Base-by-base conservation (phyloP, 2,797 vertebrate species). In the Darevskia nairensis region DNA sequence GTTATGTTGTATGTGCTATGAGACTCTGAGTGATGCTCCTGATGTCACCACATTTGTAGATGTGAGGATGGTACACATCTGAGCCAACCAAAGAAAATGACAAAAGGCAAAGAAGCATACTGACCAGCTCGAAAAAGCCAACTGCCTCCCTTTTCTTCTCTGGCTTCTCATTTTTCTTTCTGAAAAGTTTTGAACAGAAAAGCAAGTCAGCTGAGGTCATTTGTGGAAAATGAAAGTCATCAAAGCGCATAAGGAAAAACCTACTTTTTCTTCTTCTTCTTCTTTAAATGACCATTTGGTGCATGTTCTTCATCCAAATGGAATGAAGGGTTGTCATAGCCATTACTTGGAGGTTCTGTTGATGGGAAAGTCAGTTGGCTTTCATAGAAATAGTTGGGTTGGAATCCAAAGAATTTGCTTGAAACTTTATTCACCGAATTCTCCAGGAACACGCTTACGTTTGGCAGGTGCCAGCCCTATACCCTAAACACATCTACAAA, bases 71-170 rank as follows among this genome's bases (percentile, higher is more conserved):
- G 7, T 25, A 81, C 46, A 76, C 59, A 35, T 9, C 66, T n/a
- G 8, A 35, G 41, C 92, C 80, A 85, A 1, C 64, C 39, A 69
- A 21, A 39, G 84, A 90, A 82, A 39, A 55, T 71, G 72, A 41
- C 23, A 71, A 61, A 61, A 21, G 19, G 64, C 0, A 84, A 92
- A 88, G 27, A 21, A 82, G 19, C 3, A 69, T 15, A 95, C 94
- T 95, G 85, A 97, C 97, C 96, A 97, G 55, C 81, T 97, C 94
- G 83, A 97, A 93, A 92, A 97, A 11, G 32, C 96, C 96, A 92
- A 97, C 95, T 39, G 90, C 6, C 80, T 61, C 96, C 44, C 87
- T 15, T 3, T 66, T 71, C 88, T 89, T 97, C 76, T 89, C 13
- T 3, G 91, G 6, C 59, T 95, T 96, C 71, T 93, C 87, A 29